phyloP scores from a whole-genome alignment of 2,888 invertebrate genomes.

The Lasioglossum figueresi region DNA sequence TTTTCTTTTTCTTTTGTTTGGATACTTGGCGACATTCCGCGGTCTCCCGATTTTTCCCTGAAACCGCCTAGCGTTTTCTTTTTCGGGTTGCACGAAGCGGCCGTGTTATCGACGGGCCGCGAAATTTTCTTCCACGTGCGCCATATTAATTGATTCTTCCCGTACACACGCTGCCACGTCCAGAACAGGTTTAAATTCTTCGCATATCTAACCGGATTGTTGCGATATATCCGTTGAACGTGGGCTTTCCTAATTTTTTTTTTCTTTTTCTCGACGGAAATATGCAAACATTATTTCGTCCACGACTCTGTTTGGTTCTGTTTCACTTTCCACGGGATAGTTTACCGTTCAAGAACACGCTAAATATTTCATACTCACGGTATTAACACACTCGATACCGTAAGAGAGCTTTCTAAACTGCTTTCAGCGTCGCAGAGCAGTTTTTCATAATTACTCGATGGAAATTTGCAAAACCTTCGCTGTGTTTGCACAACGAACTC shows the following conservation, averaged over 20 bases:
- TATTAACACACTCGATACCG: background rate
- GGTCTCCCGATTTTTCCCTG: conserved; percentile 20
- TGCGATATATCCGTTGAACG: background rate
- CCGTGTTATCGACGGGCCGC: background rate
- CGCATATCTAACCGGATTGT: background rate
- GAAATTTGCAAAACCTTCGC: background rate
- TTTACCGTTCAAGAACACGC: background rate
- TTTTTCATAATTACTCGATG: background rate
- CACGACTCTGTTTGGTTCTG: background rate
- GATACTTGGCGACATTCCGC: conserved; percentile 37
- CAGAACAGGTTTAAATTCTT: conserved; percentile 4
- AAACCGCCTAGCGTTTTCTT: background rate
- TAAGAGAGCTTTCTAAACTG: background rate
- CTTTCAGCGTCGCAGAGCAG: background rate
- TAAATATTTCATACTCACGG: background rate
- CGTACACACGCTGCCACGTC: background rate
- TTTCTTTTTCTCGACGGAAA: background rate
- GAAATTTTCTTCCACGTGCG: background rate
- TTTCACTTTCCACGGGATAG: background rate
- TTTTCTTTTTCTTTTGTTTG: conserved; percentile 51
- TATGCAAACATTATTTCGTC: background rate
- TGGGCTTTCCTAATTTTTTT: background rate
- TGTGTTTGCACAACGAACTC: background rate
- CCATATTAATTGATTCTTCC: background rate
- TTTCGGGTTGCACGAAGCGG: background rate